Percentiles rank a stretch among this genome's conserved stretches.
Evolutionary conservation across 2,888 invertebrate genomes (phyloP).

Genomic region (Eupithecia pulchellata): DNA sequence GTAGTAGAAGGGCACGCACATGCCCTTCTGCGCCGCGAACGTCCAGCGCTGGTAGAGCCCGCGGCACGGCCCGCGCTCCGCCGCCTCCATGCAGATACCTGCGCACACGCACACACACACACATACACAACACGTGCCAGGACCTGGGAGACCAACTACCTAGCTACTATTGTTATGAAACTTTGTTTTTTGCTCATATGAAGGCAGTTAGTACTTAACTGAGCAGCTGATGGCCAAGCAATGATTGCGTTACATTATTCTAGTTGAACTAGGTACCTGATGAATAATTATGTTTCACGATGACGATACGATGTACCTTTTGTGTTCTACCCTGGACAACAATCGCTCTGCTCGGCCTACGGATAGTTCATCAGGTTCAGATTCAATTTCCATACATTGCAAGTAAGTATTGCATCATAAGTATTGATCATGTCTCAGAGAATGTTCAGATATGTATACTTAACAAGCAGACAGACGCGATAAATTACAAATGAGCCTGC

Average conservation of each 20-base stretch:
- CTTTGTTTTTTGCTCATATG: neutral
- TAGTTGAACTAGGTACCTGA: too few species aligned
- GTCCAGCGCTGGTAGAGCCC: conserved; percentile 95
- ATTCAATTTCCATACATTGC: neutral
- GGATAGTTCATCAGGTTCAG: neutral
- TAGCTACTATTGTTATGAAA: too few species aligned
- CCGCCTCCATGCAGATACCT: conserved; percentile 93
- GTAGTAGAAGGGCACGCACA: conserved; percentile 95
- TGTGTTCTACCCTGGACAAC: neutral
- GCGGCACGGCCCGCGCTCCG: conserved; percentile 94
- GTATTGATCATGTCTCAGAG: neutral
- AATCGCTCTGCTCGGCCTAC: neutral
- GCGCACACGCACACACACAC: conserved; percentile 12
- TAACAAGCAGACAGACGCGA: too few species aligned
- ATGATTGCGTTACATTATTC: neutral
- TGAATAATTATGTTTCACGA: neutral
- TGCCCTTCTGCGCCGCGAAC: conserved; percentile 89
- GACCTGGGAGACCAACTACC: too few species aligned
- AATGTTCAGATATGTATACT: neutral
- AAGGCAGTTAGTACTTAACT: neutral
- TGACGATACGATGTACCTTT: neutral
- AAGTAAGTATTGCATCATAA: neutral
- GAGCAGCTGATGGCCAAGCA: neutral
- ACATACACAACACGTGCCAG: neutral
- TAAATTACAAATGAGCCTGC: neutral